These are phyloP conservation scores for Halictus ligatus DNA, from an alignment of 2,888 invertebrate species.

Conservation along the genomic window DNA sequence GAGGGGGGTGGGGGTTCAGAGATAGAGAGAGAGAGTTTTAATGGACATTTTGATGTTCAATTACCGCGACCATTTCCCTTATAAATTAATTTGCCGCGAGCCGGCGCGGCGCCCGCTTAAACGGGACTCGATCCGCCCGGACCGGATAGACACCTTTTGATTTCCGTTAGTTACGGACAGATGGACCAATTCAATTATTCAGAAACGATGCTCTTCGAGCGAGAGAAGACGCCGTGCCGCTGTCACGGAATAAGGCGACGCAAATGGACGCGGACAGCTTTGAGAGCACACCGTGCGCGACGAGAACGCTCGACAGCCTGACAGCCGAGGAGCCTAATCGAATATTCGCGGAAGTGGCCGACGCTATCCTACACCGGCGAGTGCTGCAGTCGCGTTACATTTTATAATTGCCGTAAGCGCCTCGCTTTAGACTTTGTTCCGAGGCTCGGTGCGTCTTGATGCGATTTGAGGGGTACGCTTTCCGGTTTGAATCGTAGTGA, in stretches of 20 bases:
- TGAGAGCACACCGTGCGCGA: not conserved
- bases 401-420: not conserved
- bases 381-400: not conserved
- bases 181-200: constrained; percentile 43
- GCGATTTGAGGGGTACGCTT: too few species aligned
- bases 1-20: not conserved
- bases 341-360: constrained; percentile 2
- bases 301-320: not conserved
- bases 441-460: not conserved
- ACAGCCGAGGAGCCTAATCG: not conserved
- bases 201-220: not conserved
- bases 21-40: constrained; percentile 52
- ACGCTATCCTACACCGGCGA: not conserved
- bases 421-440: not conserved
- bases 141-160: constrained; percentile 45
- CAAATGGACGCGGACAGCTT: not conserved
- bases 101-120: not conserved
- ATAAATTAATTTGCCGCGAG: constrained; percentile 57
- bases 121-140: not conserved
- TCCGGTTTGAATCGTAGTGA: not conserved
- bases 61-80: constrained; percentile 60
- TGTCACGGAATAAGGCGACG: not conserved
- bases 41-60: constrained; percentile 66
- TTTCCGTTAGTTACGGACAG: constrained; percentile 27
- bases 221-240: not conserved